Evolutionary conservation across 2,888 invertebrate genomes (phyloP).

Genomic region (Hyposoter dolosus): DNA sequence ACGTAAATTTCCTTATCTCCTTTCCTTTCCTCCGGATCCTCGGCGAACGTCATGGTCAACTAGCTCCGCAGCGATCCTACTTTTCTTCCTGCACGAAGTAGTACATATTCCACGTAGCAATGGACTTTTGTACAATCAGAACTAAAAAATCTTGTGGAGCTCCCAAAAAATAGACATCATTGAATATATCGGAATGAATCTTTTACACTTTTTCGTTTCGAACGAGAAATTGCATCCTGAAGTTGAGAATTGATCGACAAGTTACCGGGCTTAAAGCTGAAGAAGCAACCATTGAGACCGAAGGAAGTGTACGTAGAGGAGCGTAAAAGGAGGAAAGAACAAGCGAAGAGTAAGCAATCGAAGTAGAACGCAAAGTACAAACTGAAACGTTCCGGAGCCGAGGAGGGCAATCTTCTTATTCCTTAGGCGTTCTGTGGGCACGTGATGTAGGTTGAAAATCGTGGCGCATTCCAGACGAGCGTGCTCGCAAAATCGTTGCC

Average conservation of each 20-base stretch:
- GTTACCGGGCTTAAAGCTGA: background rate
- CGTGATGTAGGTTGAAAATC: constrained; percentile 52
- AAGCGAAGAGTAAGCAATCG: background rate
- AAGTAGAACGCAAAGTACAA: constrained; percentile 37
- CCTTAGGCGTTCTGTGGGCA: constrained; percentile 16
- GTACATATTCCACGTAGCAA: background rate
- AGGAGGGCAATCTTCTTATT: constrained; percentile 39
- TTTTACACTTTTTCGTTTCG: background rate
- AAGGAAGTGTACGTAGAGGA: background rate
- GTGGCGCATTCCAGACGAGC: constrained; percentile 51
- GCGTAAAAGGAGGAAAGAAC: background rate
- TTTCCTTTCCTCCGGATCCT: constrained; percentile 45
- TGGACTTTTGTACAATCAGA: background rate
- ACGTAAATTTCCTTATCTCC: background rate
- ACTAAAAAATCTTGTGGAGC: background rate
- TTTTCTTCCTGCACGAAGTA: constrained; percentile 4
- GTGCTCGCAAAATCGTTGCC: constrained; percentile 59
- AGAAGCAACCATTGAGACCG: background rate
- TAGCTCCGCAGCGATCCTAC: background rate
- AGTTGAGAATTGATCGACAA: background rate
- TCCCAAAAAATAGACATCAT: background rate
- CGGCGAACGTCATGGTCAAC: constrained; percentile 55
- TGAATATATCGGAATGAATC: background rate
- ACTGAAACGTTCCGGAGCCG: constrained; percentile 30
- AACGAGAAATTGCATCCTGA: background rate